These are phyloP conservation scores for Onychomys torridus DNA, from an alignment of 2,797 vertebrate species.

Conservation along the genomic window DNA sequence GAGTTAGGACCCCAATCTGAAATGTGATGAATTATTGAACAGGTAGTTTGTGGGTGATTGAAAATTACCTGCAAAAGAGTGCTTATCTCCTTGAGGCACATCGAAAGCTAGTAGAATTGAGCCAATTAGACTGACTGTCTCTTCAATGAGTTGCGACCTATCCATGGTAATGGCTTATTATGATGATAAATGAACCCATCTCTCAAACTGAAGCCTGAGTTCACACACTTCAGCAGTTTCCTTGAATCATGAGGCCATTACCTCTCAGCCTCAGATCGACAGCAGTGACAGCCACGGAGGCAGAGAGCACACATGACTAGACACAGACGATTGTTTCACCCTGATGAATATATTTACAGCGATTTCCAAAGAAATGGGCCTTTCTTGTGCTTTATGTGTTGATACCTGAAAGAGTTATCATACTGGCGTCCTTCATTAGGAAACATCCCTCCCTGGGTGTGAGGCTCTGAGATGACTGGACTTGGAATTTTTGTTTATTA, in stretches of 20 bases:
- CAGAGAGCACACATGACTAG: slow-evolving; percentile 85
- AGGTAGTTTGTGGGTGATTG: slow-evolving; percentile 86
- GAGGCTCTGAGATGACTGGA: slow-evolving; percentile 62
- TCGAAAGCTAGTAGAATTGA: slow-evolving; percentile 88
- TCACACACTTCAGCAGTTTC: slow-evolving; percentile 90
- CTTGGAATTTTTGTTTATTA: slow-evolving; percentile 11
- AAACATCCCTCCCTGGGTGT: not conserved
- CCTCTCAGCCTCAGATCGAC: slow-evolving; percentile 88
- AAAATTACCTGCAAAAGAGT: slow-evolving; percentile 87
- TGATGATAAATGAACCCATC: slow-evolving; percentile 93
- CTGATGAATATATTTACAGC: slow-evolving; percentile 87
- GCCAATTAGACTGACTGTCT: slow-evolving; percentile 91
- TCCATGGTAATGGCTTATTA: slow-evolving; percentile 92
- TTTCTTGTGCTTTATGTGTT: slow-evolving; percentile 68
- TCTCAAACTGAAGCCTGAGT: slow-evolving; percentile 88
- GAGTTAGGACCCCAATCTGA: slow-evolving; percentile 78
- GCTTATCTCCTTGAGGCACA: slow-evolving; percentile 85
- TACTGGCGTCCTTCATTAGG: slow-evolving; percentile 48
- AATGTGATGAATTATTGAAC: slow-evolving; percentile 88
- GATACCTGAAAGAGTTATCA: slow-evolving; percentile 57
- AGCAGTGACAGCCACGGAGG: slow-evolving; percentile 83
- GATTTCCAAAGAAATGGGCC: slow-evolving; percentile 75
- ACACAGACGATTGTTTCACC: slow-evolving; percentile 87
- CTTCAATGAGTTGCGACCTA: slow-evolving; percentile 91
- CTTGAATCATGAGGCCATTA: slow-evolving; percentile 88